These are phyloP conservation scores for Ameiurus melas DNA, from an alignment of 2,113 vertebrate species.

Conservation along the genomic window DNA sequence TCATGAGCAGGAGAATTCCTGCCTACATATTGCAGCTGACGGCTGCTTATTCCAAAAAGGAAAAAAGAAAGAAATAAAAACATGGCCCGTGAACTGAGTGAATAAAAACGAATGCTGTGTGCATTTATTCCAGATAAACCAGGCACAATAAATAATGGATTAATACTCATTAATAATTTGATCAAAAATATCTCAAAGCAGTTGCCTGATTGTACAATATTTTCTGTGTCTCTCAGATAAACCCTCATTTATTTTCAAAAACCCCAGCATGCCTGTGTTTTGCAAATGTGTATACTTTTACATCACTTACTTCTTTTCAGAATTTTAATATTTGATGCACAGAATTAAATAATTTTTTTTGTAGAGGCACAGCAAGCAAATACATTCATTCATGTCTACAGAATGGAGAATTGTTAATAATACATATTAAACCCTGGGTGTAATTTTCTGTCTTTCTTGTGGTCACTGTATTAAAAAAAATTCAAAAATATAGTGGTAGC, in stretches of 20 bases:
- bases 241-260: slow-evolving; percentile 76
- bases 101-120: slow-evolving; percentile 67
- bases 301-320: slow-evolving; percentile 77
- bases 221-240: slow-evolving; percentile 71
- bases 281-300: slow-evolving; percentile 78
- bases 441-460: slow-evolving; percentile 57
- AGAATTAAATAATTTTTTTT: slow-evolving; percentile 67
- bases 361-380: slow-evolving; percentile 48
- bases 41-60: slow-evolving; percentile 60
- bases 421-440: slow-evolving; percentile 67
- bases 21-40: slow-evolving; percentile 64
- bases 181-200: slow-evolving; percentile 76
- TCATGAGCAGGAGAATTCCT: slow-evolving; percentile 69
- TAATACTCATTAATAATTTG: slow-evolving; percentile 77
- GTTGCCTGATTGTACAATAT: slow-evolving; percentile 76
- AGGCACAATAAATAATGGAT: slow-evolving; percentile 74
- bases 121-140: slow-evolving; percentile 77
- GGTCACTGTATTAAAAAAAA: slow-evolving; percentile 38
- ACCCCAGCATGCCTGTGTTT: slow-evolving; percentile 73
- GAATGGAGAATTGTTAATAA: slow-evolving; percentile 71
- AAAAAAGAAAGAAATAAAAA: slow-evolving; percentile 40
- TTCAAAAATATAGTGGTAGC: slow-evolving; percentile 21
- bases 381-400: slow-evolving; percentile 68
- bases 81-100: slow-evolving; percentile 64
- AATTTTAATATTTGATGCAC: slow-evolving; percentile 77